A percentile compares a stretch with the other conserved stretches of the same genome.
phyloP scores from a whole-genome alignment of 2,888 invertebrate genomes.

The Lomographa bimaculata region DNA sequence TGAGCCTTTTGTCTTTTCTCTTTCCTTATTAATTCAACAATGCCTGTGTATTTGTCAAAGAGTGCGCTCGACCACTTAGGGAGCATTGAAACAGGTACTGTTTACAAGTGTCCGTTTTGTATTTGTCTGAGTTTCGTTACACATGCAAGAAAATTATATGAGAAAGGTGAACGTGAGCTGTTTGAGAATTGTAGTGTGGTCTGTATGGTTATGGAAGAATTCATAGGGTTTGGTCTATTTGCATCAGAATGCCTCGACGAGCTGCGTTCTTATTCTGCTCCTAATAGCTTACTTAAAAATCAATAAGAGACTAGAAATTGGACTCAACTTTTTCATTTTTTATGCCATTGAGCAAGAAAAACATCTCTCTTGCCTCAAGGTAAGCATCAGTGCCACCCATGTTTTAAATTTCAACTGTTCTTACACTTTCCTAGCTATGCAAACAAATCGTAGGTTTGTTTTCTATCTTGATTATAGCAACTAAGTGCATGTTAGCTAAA shows the following conservation, averaged over 20 bases:
- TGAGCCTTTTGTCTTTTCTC: slow-evolving; percentile 58
- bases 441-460: too few relatives aligned
- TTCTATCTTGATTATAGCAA: too few relatives aligned
- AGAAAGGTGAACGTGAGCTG: slow-evolving; percentile 45
- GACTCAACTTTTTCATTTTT: too few relatives aligned
- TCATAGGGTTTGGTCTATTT: slow-evolving; percentile 48
- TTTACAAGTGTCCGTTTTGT: slow-evolving; percentile 40
- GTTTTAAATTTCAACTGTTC: too few relatives aligned
- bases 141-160: slow-evolving; percentile 66
- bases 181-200: slow-evolving; percentile 42
- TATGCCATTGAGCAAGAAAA: too few relatives aligned
- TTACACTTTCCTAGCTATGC: too few relatives aligned
- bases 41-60: slow-evolving; percentile 67
- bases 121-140: slow-evolving; percentile 61
- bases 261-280: slow-evolving; percentile 19
- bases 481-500: too few relatives aligned
- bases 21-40: slow-evolving; percentile 64
- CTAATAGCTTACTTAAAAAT: not conserved
- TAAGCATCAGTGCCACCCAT: too few relatives aligned
- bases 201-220: slow-evolving; percentile 58
- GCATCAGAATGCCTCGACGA: slow-evolving; percentile 37
- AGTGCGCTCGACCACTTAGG: slow-evolving; percentile 61
- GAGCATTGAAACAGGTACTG: slow-evolving; percentile 62
- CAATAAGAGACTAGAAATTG: too few relatives aligned
- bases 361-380: too few relatives aligned